Conservation (phyloP, 2,888 invertebrate species). For the Lithophane leautieri region DNA sequence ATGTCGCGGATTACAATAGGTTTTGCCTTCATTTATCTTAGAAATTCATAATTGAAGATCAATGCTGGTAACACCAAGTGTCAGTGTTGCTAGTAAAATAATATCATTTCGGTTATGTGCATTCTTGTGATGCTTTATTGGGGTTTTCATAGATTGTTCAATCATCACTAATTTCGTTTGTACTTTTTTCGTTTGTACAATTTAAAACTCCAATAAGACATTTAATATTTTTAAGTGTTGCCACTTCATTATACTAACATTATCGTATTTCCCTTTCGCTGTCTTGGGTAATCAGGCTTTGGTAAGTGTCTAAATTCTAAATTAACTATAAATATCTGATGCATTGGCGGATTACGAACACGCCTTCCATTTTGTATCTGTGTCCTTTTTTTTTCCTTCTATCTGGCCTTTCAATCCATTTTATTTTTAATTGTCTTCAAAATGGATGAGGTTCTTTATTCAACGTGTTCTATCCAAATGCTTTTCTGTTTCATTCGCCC, state of each 20-base stretch:
- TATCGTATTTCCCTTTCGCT: conserved; percentile 76
- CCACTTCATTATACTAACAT: conserved; percentile 67
- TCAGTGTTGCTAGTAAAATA: conserved; percentile 43
- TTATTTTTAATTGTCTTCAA: not conserved
- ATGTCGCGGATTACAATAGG: conserved; percentile 8
- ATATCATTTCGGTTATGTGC: conserved; percentile 34
- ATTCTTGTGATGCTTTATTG: conserved; percentile 40
- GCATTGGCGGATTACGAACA: conserved; percentile 52
- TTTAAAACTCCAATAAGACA: conserved; percentile 42
- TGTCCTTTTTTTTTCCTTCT: not conserved
- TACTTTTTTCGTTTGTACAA: no score
- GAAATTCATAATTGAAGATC: conserved; percentile 8
- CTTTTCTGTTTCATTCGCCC: not conserved
- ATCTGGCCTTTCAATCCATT: not conserved
- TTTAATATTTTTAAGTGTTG: conserved; percentile 37
- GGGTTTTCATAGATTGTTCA: conserved; percentile 20
- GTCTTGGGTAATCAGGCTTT: conserved; percentile 84
- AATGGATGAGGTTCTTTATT: not conserved
- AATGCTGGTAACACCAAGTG: conserved; percentile 31
- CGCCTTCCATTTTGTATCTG: not conserved
- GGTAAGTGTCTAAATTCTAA: conserved; percentile 84
- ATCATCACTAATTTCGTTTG: not conserved
- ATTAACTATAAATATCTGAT: conserved; percentile 56
- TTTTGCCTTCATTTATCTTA: not conserved
- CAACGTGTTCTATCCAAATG: not conserved